A percentile compares a stretch with the other conserved stretches of the same genome.
Conservation (phyloP, 2,888 invertebrate genomes). For the Deroplatys truncata region DNA sequence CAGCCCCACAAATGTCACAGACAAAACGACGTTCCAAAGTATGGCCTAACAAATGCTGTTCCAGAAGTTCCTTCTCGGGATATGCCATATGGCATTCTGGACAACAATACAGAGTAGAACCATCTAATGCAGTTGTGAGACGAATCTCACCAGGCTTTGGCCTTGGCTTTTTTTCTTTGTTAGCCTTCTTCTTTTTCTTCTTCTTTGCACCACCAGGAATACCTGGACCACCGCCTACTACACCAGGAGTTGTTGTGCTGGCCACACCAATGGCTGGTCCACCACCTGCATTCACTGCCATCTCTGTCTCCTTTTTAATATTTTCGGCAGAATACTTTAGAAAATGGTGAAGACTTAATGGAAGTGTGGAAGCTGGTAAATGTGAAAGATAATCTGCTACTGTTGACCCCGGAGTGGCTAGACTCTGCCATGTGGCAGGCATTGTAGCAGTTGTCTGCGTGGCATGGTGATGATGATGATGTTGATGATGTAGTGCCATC, state of each 20-base stretch:
- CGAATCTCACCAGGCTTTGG: conserved; percentile 82
- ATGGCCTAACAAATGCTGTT: conserved; percentile 83
- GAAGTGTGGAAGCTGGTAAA: conserved; percentile 66
- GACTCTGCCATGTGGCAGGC: conserved; percentile 66
- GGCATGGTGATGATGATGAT: conserved; percentile 28
- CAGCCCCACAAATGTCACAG: conserved; percentile 86
- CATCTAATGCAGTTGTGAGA: conserved; percentile 58
- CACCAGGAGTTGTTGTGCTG: conserved; percentile 42
- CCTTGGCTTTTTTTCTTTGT: conserved; percentile 75
- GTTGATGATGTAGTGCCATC: conserved; percentile 30
- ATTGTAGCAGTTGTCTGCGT: conserved; percentile 41
- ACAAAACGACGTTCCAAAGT: conserved; percentile 81
- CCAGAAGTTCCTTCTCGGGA: conserved; percentile 76
- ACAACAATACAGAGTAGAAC: conserved; percentile 80
- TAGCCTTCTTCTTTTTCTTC: conserved; percentile 75
- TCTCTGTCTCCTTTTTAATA: conserved; percentile 66
- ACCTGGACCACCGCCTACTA: conserved; percentile 39
- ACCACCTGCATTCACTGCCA: conserved; percentile 36
- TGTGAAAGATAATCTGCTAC: conserved; percentile 83
- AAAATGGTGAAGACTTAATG: conserved; percentile 76
- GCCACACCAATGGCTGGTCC: conserved; percentile 29
- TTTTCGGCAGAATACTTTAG: conserved; percentile 73
- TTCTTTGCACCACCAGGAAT: conserved; percentile 51
- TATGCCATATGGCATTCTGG: conserved; percentile 89
- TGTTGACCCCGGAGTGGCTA: conserved; percentile 68